Base-by-base conservation (phyloP, 2,113 vertebrate species). In the Heterocephalus glaber region DNA sequence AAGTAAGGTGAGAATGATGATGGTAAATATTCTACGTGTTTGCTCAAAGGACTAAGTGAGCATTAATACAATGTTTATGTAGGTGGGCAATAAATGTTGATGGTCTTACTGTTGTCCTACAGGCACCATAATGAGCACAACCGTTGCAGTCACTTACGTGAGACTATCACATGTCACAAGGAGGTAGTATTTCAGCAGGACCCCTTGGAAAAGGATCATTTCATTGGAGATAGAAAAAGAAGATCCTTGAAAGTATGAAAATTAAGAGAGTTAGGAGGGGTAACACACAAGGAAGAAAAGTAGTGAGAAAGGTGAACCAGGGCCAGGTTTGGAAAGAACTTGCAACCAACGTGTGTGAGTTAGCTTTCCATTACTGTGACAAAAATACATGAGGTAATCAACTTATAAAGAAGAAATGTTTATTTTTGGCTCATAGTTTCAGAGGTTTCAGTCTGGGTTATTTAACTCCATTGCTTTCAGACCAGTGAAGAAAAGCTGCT, bases 141-240 rank as follows among this genome's bases (percentile, higher is more conserved):
- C 1, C 16, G 12, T 10, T 58, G 5, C 2, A 17, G 5, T 28
- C 19, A 11, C 0, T 44, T 41, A 56, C 10, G 28, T 72, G 49
- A 63, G 20, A 3, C 0, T n/a, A 35, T 4, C 24, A 4, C 20
- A 4, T 47, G 70, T 84, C 54, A 80, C 54, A 88, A 52, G 28
- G 0, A 22, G 7, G 22, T 33, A 28, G 20, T 52, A 38, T 86
- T 88, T 85, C 35, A 24, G 10, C 17, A 30, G 56, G 44, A 11
- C 1, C 3, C 24, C 81, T 47, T 86, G 52, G 12, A 72, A 19
- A 92, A 92, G 1, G 85, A 61, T 16, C 1, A 60, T 44, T 90
- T 90, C 38, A 38, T 44, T 9, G 44, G 20, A 58, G 30, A 8
- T 3, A 26, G 4, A n/a, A 80, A 92, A 82, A 41, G 8, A 30